A percentile compares a stretch with the other conserved stretches of the same genome.
These are phyloP conservation scores for Metacarcinus magister DNA, from an alignment of 2,888 invertebrate species.

Conservation along the genomic window DNA sequence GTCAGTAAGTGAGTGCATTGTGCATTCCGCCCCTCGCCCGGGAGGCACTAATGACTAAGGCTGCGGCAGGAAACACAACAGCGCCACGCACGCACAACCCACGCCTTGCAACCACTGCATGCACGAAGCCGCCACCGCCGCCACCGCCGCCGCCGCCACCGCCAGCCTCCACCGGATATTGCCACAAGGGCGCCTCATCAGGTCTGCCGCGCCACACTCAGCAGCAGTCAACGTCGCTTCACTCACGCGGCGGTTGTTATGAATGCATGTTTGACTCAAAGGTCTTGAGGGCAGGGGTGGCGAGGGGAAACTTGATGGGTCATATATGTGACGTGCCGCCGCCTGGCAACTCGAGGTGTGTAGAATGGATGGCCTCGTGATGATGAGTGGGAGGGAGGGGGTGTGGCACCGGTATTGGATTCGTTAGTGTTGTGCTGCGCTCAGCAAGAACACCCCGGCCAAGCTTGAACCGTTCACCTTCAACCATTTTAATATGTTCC, in stretches of 20 bases:
- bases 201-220: not conserved
- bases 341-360: not conserved
- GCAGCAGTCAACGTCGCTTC: not conserved
- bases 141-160: not conserved
- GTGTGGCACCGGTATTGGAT: not conserved
- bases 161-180: not conserved
- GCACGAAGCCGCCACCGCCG: not conserved
- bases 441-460: not conserved
- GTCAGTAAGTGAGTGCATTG: not conserved
- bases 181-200: conserved; percentile 31
- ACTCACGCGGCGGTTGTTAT: not conserved
- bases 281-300: not conserved
- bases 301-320: not conserved
- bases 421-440: not conserved
- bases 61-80: conserved; percentile 27
- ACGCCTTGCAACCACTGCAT: conserved; percentile 26
- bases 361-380: not conserved
- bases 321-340: not conserved
- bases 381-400: not conserved
- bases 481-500: not conserved
- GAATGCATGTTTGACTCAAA: not conserved
- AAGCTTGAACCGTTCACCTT: not conserved
- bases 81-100: conserved; percentile 29
- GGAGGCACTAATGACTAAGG: not conserved
- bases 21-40: not conserved